Evolutionary conservation across 2,113 vertebrate species (phyloP), one percentile per base, ranked within the genome.

Genomic region (Proterorhinus semilunaris): DNA sequence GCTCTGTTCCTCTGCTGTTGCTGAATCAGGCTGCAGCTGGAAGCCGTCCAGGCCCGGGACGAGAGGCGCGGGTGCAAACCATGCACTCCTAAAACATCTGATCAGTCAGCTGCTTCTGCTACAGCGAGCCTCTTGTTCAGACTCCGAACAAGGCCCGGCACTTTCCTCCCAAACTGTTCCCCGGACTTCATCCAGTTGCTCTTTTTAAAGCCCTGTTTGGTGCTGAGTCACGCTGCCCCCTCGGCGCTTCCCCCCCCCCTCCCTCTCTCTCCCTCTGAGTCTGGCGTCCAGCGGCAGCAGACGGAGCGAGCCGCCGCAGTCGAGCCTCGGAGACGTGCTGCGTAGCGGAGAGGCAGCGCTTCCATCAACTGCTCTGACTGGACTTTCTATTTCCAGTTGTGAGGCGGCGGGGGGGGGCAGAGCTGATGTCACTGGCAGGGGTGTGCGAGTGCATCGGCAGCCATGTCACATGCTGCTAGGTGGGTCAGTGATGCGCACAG

Each of bases 341-440:
- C 68, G 75, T 68, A 68, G 50, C 80, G 69, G 78, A 64, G 80
- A 83, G 76, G 63, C 70, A 82, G 74, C 62, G 64, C 82, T 80
- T 86, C 85, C 70, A 85, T 80, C 82, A 79, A 85, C 83, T 76
- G 87, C 81, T 76, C 78, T 13, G 76, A 80, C 86, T 78, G 90
- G 90, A 90, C 91, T 92, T 89, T 90, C 88, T 87, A 89, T 88
- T 92, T 93, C 91, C 84, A 81, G 83, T 88, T 85, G 83, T 83
- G 77, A 80, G 83, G 76, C 79, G 76, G 83, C 80, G 80, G 83
- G 79, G 69, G 80, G 72, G 88, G 91, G 93, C 78, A 11, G 27
- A 61, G 93, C 94, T 96, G 96, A 98, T 97, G 96, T 97, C 95
- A 97, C 95, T 96, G 92, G 93, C 94, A 95, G 93, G 92, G 91